Evolutionary conservation across 2,113 vertebrate species (phyloP).

Genomic region (Oncorhynchus tshawytscha): DNA sequence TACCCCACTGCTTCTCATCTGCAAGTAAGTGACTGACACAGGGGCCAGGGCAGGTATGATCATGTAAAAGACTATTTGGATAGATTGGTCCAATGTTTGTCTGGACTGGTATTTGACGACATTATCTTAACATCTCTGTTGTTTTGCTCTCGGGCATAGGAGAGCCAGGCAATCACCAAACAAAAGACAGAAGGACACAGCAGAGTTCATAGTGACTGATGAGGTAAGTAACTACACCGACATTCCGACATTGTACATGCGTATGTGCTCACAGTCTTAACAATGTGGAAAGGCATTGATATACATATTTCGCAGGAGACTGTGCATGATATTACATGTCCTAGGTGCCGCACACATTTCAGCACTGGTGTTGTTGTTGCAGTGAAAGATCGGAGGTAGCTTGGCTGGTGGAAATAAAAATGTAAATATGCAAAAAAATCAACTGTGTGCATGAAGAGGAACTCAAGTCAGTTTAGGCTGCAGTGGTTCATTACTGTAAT

Average conservation of each 20-base stretch:
- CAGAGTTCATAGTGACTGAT: slow-evolving; percentile 26
- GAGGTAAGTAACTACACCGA: slow-evolving; percentile 40
- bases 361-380: background rate
- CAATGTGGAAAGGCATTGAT: too few species aligned
- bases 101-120: background rate
- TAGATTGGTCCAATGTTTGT: background rate
- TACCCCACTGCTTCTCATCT: slow-evolving; percentile 40
- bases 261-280: too few species aligned
- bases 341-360: too few species aligned
- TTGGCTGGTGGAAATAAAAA: too few species aligned
- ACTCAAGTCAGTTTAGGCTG: background rate
- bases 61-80: background rate
- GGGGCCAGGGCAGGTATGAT: slow-evolving; percentile 19
- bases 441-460: background rate
- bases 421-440: background rate
- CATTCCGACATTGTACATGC: background rate
- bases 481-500: background rate
- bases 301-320: too few species aligned
- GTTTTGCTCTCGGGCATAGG: slow-evolving; percentile 42
- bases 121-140: background rate
- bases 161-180: slow-evolving; percentile 8
- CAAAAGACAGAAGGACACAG: slow-evolving; percentile 9
- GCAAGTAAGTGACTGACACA: slow-evolving; percentile 43
- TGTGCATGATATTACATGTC: background rate
- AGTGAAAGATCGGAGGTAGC: background rate